These are phyloP conservation scores for Gallinago undulata DNA, from an alignment of 2,113 vertebrate species.

Conservation along the genomic window DNA sequence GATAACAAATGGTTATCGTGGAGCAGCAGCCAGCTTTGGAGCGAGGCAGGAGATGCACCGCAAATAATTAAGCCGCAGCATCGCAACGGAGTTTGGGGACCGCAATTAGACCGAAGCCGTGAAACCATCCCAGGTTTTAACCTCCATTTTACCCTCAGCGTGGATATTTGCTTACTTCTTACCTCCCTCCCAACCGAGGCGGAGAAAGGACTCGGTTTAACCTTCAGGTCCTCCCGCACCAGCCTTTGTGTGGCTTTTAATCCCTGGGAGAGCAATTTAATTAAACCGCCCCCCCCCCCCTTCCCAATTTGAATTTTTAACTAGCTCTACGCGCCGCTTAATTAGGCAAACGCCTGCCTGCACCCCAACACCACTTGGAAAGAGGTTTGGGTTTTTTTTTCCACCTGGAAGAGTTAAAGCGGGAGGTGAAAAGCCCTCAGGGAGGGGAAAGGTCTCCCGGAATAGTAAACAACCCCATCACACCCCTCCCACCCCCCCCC, in stretches of 20 bases:
- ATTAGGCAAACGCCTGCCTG: rapidly evolving
- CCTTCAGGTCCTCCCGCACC: background rate
- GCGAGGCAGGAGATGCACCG: rapidly evolving
- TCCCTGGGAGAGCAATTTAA: background rate
- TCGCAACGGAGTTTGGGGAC: rapidly evolving
- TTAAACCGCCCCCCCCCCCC: background rate
- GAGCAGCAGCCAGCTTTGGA: no score
- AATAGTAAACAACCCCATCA: background rate
- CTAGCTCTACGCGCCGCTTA: rapidly evolving
- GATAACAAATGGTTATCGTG: background rate
- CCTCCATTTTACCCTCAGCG: rapidly evolving
- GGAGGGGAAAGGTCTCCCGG: background rate
- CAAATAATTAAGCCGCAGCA: rapidly evolving
- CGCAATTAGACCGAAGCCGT: rapidly evolving
- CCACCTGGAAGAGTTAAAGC: background rate
- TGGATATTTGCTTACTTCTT: rapidly evolving
- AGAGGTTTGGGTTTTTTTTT: background rate
- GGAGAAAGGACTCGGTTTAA: background rate
- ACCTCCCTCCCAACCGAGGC: rapidly evolving
- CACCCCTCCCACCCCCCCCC: background rate
- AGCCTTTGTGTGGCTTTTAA: background rate
- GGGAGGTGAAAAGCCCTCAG: background rate
- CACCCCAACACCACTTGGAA: rapidly evolving
- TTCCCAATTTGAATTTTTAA: rapidly evolving
- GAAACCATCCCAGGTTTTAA: rapidly evolving